phyloP scores from a whole-genome alignment of 2,888 invertebrate genomes.

The Anarsia innoxiella region DNA sequence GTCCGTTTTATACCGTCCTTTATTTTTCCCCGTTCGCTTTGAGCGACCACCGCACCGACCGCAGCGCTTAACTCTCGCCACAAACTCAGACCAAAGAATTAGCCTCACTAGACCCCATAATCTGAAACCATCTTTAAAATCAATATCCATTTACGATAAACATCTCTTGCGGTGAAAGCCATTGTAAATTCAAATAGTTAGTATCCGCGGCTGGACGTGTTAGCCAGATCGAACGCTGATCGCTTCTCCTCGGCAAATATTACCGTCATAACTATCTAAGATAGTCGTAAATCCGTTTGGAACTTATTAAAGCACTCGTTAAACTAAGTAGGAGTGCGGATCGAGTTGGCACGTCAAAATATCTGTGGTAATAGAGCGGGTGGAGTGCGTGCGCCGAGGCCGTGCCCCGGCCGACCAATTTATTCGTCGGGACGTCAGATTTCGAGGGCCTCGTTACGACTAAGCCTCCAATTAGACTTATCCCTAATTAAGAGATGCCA shows the following conservation, averaged over 20 bases:
- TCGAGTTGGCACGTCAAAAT: constrained; percentile 58
- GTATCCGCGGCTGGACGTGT: background rate
- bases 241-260: background rate
- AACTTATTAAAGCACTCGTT: constrained; percentile 47
- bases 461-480: constrained; percentile 78
- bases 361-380: constrained; percentile 50
- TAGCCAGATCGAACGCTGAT: background rate
- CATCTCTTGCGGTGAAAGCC: constrained; percentile 23
- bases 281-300: constrained; percentile 15
- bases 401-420: constrained; percentile 60
- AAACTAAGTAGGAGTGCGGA: constrained; percentile 37
- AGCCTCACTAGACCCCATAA: constrained; percentile 31
- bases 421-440: constrained; percentile 73
- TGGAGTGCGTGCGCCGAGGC: constrained; percentile 47
- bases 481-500: constrained; percentile 78
- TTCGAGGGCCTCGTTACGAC: constrained; percentile 76
- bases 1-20: constrained; percentile 37
- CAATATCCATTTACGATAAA: constrained; percentile 40
- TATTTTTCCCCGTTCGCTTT: constrained; percentile 55
- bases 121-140: constrained; percentile 40
- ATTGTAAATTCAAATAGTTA: constrained; percentile 13
- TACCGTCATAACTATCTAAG: constrained; percentile 9
- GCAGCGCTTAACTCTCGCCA: constrained; percentile 49
- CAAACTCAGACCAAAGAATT: constrained; percentile 35
- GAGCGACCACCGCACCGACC: constrained; percentile 50